These are phyloP conservation scores for Halcyon badia DNA, from an alignment of 2,797 vertebrate genomes.

Conservation along the genomic window DNA sequence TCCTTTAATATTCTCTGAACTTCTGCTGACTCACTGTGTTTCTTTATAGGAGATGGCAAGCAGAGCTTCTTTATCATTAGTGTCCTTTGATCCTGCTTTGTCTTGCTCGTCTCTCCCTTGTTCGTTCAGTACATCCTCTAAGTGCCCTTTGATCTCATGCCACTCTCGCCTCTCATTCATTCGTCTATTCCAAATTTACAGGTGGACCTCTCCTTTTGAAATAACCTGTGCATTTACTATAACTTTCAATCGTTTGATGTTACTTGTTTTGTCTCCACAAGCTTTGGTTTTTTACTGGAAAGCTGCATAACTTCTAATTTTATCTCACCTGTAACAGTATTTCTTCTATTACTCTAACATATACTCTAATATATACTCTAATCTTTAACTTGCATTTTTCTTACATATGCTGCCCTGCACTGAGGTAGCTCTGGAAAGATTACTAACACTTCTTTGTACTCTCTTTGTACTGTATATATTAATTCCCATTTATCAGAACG, in stretches of 20 bases:
- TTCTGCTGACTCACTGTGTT: slow-evolving; percentile 47
- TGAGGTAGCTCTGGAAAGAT: background rate
- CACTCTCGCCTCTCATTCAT: slow-evolving; percentile 6
- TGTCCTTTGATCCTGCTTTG: slow-evolving; percentile 43
- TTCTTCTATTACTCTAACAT: background rate
- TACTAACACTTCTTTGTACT: background rate
- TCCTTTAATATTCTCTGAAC: slow-evolving; percentile 25
- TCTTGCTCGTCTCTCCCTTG: background rate
- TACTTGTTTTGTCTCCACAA: background rate
- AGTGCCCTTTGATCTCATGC: slow-evolving; percentile 47
- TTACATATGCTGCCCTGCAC: background rate
- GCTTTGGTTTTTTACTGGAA: background rate
- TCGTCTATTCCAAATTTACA: slow-evolving; percentile 4
- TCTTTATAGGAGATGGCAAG: slow-evolving; percentile 13
- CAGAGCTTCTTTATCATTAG: slow-evolving; percentile 40
- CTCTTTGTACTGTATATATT: background rate
- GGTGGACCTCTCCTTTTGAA: background rate
- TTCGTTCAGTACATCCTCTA: background rate
- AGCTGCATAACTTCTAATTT: background rate
- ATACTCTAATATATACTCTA: background rate
- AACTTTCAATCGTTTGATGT: background rate
- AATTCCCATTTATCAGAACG: background rate
- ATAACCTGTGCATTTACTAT: background rate
- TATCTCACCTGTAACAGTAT: background rate
- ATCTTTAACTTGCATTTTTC: background rate